Conservation (phyloP, 2,797 vertebrate species). For the Urocyon cinereoargenteus region DNA sequence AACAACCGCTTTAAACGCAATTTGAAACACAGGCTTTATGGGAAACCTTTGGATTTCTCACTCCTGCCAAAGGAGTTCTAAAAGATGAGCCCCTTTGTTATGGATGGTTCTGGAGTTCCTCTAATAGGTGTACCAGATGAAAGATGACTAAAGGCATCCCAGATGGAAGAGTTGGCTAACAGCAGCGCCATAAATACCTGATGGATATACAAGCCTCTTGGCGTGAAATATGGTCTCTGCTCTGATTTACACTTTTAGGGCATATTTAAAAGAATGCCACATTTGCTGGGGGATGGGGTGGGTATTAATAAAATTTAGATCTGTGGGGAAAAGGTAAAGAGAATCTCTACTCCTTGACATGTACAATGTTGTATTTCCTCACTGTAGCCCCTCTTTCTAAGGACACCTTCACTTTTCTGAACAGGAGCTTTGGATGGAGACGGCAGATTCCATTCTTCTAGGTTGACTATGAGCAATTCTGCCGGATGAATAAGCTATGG, state of each 20-base stretch:
- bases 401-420: neutral
- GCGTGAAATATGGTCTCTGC: conserved; percentile 32
- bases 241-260: conserved; percentile 59
- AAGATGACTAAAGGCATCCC: conserved; percentile 58
- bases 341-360: neutral
- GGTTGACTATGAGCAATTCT: neutral
- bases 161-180: conserved; percentile 65
- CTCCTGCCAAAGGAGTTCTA: conserved; percentile 48
- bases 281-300: neutral
- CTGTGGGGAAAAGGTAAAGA: neutral
- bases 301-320: conserved; percentile 3
- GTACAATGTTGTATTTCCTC: neutral
- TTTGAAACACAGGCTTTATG: conserved; percentile 58
- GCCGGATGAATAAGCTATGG: neutral
- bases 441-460: neutral
- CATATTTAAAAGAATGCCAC: conserved; percentile 55
- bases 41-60: conserved; percentile 58
- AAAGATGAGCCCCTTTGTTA: conserved; percentile 60
- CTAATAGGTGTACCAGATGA: conserved; percentile 65
- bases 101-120: conserved; percentile 47
- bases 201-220: conserved; percentile 47
- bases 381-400: neutral
- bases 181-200: conserved; percentile 58
- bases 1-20: conserved; percentile 54
- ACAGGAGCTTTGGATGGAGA: neutral